These are phyloP conservation scores for Sebastiscus tertius DNA, from an alignment of 2,797 vertebrate genomes.

Conservation along the genomic window DNA sequence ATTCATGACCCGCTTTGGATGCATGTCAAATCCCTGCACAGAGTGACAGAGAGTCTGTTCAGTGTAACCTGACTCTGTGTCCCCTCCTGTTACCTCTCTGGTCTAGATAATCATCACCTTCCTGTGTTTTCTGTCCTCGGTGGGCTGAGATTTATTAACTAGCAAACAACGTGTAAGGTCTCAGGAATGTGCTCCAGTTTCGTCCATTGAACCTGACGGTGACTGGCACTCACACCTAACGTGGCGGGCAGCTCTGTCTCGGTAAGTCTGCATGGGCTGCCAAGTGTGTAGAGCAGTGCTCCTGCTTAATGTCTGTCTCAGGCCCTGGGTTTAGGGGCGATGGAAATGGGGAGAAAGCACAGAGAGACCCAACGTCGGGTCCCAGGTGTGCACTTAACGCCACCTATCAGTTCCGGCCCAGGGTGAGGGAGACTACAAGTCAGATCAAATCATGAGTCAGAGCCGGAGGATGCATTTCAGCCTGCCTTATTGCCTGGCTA, in stretches of 20 bases:
- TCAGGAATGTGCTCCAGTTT: constrained; percentile 72
- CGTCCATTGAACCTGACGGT: constrained; percentile 60
- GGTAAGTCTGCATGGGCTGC: constrained; percentile 42
- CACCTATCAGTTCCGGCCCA: constrained; percentile 62
- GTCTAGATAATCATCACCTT: constrained; percentile 68
- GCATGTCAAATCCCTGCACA: constrained; percentile 23
- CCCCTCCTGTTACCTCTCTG: constrained; percentile 60
- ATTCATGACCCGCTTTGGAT: neutral
- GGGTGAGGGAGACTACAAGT: constrained; percentile 59
- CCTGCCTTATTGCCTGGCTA: constrained; percentile 56
- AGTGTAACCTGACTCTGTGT: constrained; percentile 56
- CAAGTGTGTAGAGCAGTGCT: constrained; percentile 37
- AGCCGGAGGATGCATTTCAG: constrained; percentile 64
- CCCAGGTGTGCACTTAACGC: constrained; percentile 72
- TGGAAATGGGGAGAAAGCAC: constrained; percentile 41
- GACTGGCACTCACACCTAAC: constrained; percentile 63
- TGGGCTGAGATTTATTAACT: constrained; percentile 69
- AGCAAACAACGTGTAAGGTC: constrained; percentile 46
- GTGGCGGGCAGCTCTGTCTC: constrained; percentile 61
- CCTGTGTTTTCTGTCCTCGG: constrained; percentile 45
- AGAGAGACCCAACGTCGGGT: constrained; percentile 38
- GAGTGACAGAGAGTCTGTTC: constrained; percentile 35
- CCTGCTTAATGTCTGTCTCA: constrained; percentile 44
- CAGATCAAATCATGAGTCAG: constrained; percentile 73
- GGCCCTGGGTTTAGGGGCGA: constrained; percentile 32